Conservation (phyloP, 2,888 invertebrate genomes). For the Anticlea derivata region DNA sequence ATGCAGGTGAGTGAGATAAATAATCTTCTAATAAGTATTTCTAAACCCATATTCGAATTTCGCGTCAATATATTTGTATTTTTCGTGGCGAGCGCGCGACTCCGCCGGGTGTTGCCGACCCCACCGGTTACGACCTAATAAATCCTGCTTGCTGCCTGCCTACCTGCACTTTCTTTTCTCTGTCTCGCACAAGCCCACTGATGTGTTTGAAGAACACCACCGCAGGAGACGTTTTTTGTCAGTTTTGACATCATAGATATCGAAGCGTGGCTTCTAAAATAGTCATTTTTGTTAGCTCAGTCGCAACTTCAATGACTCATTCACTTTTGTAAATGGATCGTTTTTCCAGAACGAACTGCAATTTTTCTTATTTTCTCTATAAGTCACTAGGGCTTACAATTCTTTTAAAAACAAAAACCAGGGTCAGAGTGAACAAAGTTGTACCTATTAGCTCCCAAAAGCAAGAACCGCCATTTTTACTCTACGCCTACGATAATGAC, state of each 20-base stretch:
- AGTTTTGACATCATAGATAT: conserved; percentile 45
- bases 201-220: conserved; percentile 57
- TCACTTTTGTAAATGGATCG: no score
- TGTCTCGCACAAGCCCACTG: conserved; percentile 66
- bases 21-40: no score
- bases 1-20: no score
- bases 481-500: no score
- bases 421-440: no score
- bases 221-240: conserved; percentile 55
- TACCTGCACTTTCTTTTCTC: conserved; percentile 82
- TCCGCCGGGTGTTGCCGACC: conserved; percentile 66
- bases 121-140: conserved; percentile 80
- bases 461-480: no score
- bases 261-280: conserved; percentile 25
- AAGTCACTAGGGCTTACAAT: no score
- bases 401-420: no score
- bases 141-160: conserved; percentile 73
- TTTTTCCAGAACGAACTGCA: no score
- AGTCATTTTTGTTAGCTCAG: conserved; percentile 22
- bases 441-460: no score
- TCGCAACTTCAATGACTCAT: not conserved
- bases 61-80: conserved; percentile 19
- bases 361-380: no score
- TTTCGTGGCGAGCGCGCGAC: conserved; percentile 51
- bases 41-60: no score